Percentiles rank a stretch among this genome's conserved stretches.
Evolutionary conservation across 1,140 invertebrate genomes (phyloP).

Genomic region (Apolygus lucorum): DNA sequence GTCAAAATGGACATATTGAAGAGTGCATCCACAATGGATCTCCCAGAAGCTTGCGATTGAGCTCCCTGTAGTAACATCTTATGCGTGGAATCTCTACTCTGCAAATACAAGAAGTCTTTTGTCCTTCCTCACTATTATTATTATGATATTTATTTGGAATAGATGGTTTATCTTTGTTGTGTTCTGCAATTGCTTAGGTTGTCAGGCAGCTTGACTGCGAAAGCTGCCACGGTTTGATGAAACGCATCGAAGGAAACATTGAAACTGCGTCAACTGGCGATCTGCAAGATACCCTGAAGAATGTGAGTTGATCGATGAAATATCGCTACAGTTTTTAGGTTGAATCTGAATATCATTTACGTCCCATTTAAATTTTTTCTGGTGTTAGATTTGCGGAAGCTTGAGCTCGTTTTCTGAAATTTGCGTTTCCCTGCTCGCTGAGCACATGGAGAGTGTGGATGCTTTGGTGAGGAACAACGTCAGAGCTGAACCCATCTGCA

Average conservation of each 20-base stretch:
- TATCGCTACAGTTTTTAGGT: too few relatives aligned
- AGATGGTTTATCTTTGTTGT: too few relatives aligned
- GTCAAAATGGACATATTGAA: too few relatives aligned
- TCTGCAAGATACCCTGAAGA: constrained; percentile 47
- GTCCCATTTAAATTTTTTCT: not conserved
- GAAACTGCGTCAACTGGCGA: constrained; percentile 22
- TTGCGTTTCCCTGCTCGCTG: constrained; percentile 60
- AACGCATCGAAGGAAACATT: constrained; percentile 22
- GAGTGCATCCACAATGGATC: too few relatives aligned
- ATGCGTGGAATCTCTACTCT: too few relatives aligned
- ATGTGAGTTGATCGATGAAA: constrained; percentile 41
- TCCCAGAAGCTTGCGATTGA: too few relatives aligned
- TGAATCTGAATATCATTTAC: too few relatives aligned
- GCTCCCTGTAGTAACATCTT: too few relatives aligned
- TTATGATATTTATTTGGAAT: too few relatives aligned
- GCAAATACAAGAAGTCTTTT: too few relatives aligned
- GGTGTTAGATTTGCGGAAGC: constrained; percentile 51
- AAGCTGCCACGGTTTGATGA: constrained; percentile 19
- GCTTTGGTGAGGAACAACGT: constrained; percentile 51
- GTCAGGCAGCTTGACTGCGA: constrained; percentile 25
- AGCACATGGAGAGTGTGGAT: constrained; percentile 57
- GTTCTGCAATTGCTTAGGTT: too few relatives aligned
- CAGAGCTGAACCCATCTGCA: constrained; percentile 55
- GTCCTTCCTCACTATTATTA: too few relatives aligned
- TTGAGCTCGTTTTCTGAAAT: constrained; percentile 64